phyloP scores from a whole-genome alignment of 30 jellyfish, hydroid and myxozoan genomes.

The Cassiopea andromeda region DNA sequence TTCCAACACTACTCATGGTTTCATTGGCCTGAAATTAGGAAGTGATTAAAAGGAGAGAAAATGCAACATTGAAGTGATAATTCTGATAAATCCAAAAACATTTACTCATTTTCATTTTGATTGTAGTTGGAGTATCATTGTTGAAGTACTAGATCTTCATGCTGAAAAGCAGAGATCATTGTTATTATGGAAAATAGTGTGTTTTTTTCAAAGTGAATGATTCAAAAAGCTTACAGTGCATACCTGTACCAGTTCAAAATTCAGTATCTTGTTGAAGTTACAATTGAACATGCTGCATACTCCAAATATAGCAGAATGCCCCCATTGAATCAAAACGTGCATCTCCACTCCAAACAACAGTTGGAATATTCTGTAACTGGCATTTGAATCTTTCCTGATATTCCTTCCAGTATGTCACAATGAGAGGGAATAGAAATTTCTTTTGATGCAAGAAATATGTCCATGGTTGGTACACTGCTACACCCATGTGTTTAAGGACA shows the following conservation, averaged over 20 bases:
- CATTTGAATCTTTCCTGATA: background rate
- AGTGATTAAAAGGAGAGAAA: background rate
- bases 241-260: constrained; percentile 29
- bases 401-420: background rate
- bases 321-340: constrained; percentile 45
- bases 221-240: background rate
- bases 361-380: constrained; percentile 2
- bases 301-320: constrained; percentile 16
- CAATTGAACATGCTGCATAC: constrained; percentile 25
- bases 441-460: background rate
- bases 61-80: background rate
- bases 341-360: constrained; percentile 43
- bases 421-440: background rate
- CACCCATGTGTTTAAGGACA: background rate
- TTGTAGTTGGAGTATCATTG: background rate
- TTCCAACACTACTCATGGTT: background rate
- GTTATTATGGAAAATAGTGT: background rate
- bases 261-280: background rate
- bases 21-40: constrained; percentile 29
- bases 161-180: background rate
- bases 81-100: background rate
- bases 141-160: background rate
- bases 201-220: background rate
- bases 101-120: background rate
- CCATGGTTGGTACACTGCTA: background rate